A percentile compares a stretch with the other conserved stretches of the same genome.
Conservation (phyloP, 2,888 invertebrate species). For the Drosophila recens region DNA sequence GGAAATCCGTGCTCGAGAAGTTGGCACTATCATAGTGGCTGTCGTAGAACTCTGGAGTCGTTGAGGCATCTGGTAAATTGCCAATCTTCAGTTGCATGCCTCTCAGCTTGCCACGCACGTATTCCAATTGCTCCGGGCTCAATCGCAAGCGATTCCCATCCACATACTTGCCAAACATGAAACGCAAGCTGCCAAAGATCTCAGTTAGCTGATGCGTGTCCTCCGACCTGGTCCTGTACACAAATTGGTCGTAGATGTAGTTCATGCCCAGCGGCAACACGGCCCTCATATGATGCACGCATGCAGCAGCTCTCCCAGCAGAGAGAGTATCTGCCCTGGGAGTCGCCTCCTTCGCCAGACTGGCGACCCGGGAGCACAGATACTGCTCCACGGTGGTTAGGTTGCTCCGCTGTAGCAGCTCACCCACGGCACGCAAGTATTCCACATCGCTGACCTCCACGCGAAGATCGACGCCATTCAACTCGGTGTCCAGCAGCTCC, state of each 20-base stretch:
- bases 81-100: conserved; percentile 68
- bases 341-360: conserved; percentile 30
- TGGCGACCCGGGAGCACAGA: conserved; percentile 40
- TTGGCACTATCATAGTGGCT: conserved; percentile 50
- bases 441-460: conserved; percentile 63
- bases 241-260: conserved; percentile 60
- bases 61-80: conserved; percentile 57
- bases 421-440: conserved; percentile 60
- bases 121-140: conserved; percentile 34
- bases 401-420: conserved; percentile 43
- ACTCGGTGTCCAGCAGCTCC: conserved; percentile 35
- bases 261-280: conserved; percentile 73
- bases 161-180: conserved; percentile 57
- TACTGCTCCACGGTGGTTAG: conserved; percentile 36
- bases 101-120: conserved; percentile 57
- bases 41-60: conserved; percentile 31
- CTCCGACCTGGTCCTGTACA: conserved; percentile 50
- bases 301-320: conserved; percentile 16
- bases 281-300: conserved; percentile 74
- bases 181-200: conserved; percentile 48
- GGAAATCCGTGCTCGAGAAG: conserved; percentile 49
- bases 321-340: neutral
- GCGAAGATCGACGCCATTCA: conserved; percentile 11
- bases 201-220: conserved; percentile 45
- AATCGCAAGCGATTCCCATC: conserved; percentile 62